These are phyloP conservation scores for Leucoptera coffeella DNA, from an alignment of 2,888 invertebrate species.

Conservation along the genomic window DNA sequence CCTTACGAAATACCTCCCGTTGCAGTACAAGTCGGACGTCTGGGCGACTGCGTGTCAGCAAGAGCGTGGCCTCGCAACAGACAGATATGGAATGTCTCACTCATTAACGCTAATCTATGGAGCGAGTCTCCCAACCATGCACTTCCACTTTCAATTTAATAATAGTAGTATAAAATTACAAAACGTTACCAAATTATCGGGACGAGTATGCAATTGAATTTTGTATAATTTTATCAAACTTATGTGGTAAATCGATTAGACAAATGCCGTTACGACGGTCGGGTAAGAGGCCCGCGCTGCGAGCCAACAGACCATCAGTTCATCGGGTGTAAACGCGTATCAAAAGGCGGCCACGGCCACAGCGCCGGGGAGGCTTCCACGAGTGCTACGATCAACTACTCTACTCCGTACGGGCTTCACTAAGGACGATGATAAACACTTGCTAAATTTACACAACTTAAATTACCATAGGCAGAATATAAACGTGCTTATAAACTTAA, in stretches of 20 bases:
- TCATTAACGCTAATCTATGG: slow-evolving; percentile 33
- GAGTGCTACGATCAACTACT: too few species aligned
- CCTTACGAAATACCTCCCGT: too few species aligned
- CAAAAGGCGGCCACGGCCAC: slow-evolving; percentile 39
- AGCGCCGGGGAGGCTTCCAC: too few species aligned
- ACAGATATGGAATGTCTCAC: slow-evolving; percentile 53
- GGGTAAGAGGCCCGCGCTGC: too few species aligned
- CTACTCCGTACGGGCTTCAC: too few species aligned
- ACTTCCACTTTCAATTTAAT: slow-evolving; percentile 39
- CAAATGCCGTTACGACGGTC: too few species aligned
- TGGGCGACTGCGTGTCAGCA: too few species aligned
- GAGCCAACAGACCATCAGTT: not conserved
- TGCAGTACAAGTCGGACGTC: too few species aligned
- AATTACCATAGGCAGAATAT: slow-evolving; percentile 22
- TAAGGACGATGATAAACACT: too few species aligned
- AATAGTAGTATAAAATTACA: slow-evolving; percentile 52
- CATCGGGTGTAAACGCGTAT: slow-evolving; percentile 8
- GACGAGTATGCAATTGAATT: slow-evolving; percentile 15
- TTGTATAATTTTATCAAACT: slow-evolving; percentile 25
- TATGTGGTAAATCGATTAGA: slow-evolving; percentile 36
- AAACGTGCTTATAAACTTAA: slow-evolving; percentile 14
- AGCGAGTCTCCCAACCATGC: slow-evolving; percentile 24
- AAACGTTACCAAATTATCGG: slow-evolving; percentile 35
- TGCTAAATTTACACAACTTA: slow-evolving; percentile 42
- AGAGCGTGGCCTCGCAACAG: slow-evolving; percentile 8